Percentiles rank a stretch among this genome's conserved stretches.
Evolutionary conservation across 2,797 vertebrate genomes (phyloP).

Genomic region (Neosilurus mollespiculum): DNA sequence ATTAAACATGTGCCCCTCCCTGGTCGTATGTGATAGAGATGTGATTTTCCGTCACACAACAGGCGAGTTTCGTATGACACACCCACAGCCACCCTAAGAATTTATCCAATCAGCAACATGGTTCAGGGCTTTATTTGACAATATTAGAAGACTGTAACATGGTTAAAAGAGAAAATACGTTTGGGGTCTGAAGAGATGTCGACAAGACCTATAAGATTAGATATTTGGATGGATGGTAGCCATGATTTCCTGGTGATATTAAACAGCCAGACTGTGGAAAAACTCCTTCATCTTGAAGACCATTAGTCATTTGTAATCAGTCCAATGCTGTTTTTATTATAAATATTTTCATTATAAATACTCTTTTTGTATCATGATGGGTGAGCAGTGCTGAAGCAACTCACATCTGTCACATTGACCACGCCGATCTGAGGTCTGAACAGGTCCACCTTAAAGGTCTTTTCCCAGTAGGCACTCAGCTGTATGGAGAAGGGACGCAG

Average conservation of each 20-base stretch:
- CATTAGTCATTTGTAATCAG: background rate
- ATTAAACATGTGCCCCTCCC: too few species aligned
- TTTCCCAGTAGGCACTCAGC: constrained; percentile 97
- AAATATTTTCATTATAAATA: background rate
- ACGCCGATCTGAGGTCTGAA: constrained; percentile 94
- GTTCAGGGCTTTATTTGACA: too few species aligned
- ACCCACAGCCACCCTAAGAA: too few species aligned
- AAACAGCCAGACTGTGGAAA: background rate
- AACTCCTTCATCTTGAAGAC: background rate
- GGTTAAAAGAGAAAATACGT: background rate
- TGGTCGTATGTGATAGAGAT: too few species aligned
- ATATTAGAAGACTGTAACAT: too few species aligned
- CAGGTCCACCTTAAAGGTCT: constrained; percentile 93
- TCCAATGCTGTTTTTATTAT: too few species aligned
- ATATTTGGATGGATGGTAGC: background rate
- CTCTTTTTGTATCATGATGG: background rate
- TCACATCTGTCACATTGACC: constrained; percentile 96
- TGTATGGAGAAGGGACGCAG: constrained; percentile 57
- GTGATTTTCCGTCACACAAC: too few species aligned
- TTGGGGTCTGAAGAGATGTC: background rate
- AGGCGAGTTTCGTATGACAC: too few species aligned
- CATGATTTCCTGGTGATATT: background rate
- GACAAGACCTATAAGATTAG: background rate
- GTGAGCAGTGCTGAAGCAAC: constrained; percentile 57
- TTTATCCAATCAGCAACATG: too few species aligned